Base-by-base conservation (phyloP, 2,888 invertebrate genomes). In the Drosophila neoperkinsi region DNA sequence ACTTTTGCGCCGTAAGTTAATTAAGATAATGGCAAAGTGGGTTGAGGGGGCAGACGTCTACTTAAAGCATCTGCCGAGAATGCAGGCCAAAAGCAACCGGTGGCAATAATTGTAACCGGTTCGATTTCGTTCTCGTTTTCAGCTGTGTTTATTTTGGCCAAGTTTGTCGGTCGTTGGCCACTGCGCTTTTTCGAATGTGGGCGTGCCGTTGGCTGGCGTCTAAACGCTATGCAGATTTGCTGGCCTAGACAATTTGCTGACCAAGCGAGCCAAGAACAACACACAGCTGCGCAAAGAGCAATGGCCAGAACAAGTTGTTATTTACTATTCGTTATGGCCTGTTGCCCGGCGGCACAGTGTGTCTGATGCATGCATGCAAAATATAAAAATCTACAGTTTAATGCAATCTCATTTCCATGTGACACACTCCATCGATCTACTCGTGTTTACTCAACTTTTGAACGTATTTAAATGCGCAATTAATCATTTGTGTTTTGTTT, bases 391-490 rank as follows among this genome's bases (percentile, higher is more conserved):
- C 16, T 1, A 31, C 11, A 41, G 9, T 9, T 56, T n/a, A 56
- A 21, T 18, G 58, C 53, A 70, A 43, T 43, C 25, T 18, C 13
- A 33, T 58, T 59, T 67, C 30, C 31, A 41, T 50, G 33, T 28
- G 72, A 36, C 25, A 49, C 61, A 62, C 60, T 70, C 13, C 56
- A 71, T 75, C 57, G 63, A 51, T 38, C 41, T 34, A 21, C 9
- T 21, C 25, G 13, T n/a, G 57, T 51, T 58, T 63, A 49, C 60
- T 51, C 63, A 63, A 64, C 50, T 43, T 65, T 51, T 59, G 33
- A 56, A 43, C 51, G 55, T 38, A 58, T 63, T 70, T 52, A 41
- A 79, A 76, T 65, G 62, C 77, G 66, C 71, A 80, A 79, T 80
- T 79, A 69, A 76, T 79, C 80, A 71, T 64, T 41, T 53, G 30